Conservation (phyloP, 2,888 invertebrate genomes). For the Pocota personata region DNA sequence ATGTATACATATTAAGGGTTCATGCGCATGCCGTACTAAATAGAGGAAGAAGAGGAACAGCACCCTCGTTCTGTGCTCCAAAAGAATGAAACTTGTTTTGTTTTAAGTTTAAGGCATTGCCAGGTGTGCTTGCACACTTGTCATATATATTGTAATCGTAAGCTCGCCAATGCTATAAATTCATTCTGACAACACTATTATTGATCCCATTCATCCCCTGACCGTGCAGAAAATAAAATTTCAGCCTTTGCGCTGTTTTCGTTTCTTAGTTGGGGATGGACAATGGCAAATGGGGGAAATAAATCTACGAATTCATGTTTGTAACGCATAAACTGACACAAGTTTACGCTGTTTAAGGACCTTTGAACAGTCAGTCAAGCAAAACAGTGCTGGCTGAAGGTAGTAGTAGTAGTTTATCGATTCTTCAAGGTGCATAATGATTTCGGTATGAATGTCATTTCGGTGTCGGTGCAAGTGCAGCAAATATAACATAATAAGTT, state of each 20-base stretch:
- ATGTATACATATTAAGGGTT: neutral
- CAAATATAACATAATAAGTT: neutral
- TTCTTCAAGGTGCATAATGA: neutral
- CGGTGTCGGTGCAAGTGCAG: neutral
- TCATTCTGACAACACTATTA: slow-evolving; percentile 50
- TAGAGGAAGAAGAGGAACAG: neutral
- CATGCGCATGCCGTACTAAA: slow-evolving; percentile 36
- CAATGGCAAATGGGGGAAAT: neutral
- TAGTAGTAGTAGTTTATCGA: slow-evolving; percentile 10
- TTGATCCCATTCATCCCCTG: slow-evolving; percentile 50
- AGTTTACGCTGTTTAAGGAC: slow-evolving; percentile 9
- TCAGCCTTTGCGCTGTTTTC: slow-evolving; percentile 18
- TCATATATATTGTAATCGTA: neutral
- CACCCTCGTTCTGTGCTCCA: slow-evolving; percentile 34
- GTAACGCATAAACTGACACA: slow-evolving; percentile 30
- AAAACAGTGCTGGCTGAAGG: slow-evolving; percentile 46
- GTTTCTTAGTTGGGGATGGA: slow-evolving; percentile 21
- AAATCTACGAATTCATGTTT: slow-evolving; percentile 15
- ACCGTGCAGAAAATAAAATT: slow-evolving; percentile 31
- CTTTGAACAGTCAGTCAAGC: slow-evolving; percentile 17
- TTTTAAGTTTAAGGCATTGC: slow-evolving; percentile 48
- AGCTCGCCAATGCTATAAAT: neutral
- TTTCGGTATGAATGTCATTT: slow-evolving; percentile 24
- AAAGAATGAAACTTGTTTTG: slow-evolving; percentile 38
- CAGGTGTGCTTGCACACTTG: neutral